Evolutionary conservation across 1,140 invertebrate species (phyloP).

Genomic region (Asobara japonica): DNA sequence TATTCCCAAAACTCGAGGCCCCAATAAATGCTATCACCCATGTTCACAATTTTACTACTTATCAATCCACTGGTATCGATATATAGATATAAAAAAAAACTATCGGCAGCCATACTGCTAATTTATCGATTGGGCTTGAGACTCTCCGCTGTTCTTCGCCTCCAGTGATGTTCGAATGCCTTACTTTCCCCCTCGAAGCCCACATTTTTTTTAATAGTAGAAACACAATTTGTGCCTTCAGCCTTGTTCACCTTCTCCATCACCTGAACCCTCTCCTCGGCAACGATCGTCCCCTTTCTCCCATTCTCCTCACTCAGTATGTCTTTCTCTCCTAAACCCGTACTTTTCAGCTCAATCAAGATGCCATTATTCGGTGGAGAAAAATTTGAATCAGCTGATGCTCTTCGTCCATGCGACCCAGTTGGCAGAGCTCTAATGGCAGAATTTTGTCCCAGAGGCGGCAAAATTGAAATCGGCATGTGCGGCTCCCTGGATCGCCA

Average conservation of each 20-base stretch:
- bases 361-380: not conserved
- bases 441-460: slow-evolving; percentile 11
- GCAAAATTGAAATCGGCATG: not conserved
- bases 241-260: not conserved
- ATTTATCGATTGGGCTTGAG: slow-evolving; percentile 29
- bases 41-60: too few relatives aligned
- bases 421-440: not conserved
- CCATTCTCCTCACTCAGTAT: not conserved
- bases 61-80: too few relatives aligned
- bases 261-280: not conserved
- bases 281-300: not conserved
- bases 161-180: slow-evolving; percentile 41
- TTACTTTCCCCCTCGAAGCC: slow-evolving; percentile 1
- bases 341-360: not conserved
- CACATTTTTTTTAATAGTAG: slow-evolving; percentile 44
- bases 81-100: not conserved
- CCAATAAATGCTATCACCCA: too few relatives aligned
- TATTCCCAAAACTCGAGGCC: too few relatives aligned
- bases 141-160: slow-evolving; percentile 47
- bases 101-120: not conserved
- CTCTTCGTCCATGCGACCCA: not conserved
- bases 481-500: slow-evolving; percentile 38
- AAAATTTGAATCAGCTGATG: slow-evolving; percentile 3
- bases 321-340: not conserved
- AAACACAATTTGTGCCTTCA: slow-evolving; percentile 43